These are phyloP conservation scores for Crambe crambe DNA, from an alignment of 37 sponge, comb jelly and placozoan species.

Conservation along the genomic window DNA sequence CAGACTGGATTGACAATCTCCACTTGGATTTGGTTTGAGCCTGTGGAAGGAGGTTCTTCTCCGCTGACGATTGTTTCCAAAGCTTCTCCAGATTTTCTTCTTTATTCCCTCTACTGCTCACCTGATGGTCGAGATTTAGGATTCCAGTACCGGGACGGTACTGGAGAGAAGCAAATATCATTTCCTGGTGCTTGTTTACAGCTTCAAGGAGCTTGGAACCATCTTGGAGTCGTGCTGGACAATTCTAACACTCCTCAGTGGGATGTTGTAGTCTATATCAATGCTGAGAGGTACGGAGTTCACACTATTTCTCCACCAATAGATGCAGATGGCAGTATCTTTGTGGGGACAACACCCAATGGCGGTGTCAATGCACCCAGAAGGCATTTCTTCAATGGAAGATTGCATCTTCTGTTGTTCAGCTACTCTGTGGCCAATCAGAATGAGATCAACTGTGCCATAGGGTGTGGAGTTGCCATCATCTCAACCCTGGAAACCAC, in stretches of 20 bases:
- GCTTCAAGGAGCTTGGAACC: conserved; percentile 70
- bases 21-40: conserved; percentile 60
- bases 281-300: conserved; percentile 23
- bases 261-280: conserved; percentile 45
- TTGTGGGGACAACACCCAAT: conserved; percentile 41
- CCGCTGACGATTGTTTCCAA: conserved; percentile 59
- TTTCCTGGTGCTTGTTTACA: conserved; percentile 32
- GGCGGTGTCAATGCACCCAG: not conserved
- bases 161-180: conserved; percentile 5
- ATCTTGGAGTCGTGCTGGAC: conserved; percentile 54
- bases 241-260: conserved; percentile 10
- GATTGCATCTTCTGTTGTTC: conserved; percentile 37
- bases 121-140: conserved; percentile 24
- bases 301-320: conserved; percentile 7
- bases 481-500: conserved; percentile 19
- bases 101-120: conserved; percentile 33
- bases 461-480: conserved; percentile 79
- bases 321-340: conserved; percentile 35
- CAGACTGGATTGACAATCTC: conserved; percentile 46
- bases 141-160: conserved; percentile 29
- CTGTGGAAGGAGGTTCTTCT: not conserved
- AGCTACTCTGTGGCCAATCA: conserved; percentile 12
- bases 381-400: conserved; percentile 71
- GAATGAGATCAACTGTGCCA: conserved; percentile 63
- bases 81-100: not conserved